Evolutionary conservation across 2,113 vertebrate species (phyloP), one percentile per base, ranked within the genome.

Genomic region (Heptranchias perlo): DNA sequence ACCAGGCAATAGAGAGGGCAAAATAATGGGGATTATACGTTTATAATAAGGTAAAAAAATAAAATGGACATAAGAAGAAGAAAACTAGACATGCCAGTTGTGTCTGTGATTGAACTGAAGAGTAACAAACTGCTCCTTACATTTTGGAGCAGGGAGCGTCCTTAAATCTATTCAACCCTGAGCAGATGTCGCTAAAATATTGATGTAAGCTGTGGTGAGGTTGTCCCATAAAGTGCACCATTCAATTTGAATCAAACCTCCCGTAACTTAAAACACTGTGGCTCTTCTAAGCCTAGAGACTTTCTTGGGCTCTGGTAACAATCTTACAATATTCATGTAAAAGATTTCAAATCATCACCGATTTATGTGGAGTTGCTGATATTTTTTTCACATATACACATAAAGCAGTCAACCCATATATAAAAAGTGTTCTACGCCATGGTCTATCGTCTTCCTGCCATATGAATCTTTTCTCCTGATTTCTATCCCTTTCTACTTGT

Each of bases 261-360:
- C 0, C 1, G 47, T 35, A 61, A 35, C 54, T 93, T 4, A 39
- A 93, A 64, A 39, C 61, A 61, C n/a, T n/a, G 31, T 23, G 35
- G n/a, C 54, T 93, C 35, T 35, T 44, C 58, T 6, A 39, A 21
- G 58, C 18, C 2, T 44, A 58, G 89, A 64, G 54, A 35, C 0
- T 4, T 31, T 39, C 54, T 8, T 35, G 54, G 58, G 4, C 16
- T 61, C 86, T 35, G 2, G 3, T 89, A 89, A 54, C 23, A 89
- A 89, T 31, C 86, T 28, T 89, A 89, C 52, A 89, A 89, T 89
- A 58, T 89, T 89, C 31, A 89, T 89, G 86, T 54, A 58, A 89
- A 89, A 54, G 86, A 89, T 89, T 54, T 89, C 31, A 89, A 54
- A 31, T 89, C 49, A 89, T 92, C 58, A 92, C 52, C 89, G 62